Conservation (phyloP, 2,113 vertebrate genomes). For the Chloroceryle aenea region DNA sequence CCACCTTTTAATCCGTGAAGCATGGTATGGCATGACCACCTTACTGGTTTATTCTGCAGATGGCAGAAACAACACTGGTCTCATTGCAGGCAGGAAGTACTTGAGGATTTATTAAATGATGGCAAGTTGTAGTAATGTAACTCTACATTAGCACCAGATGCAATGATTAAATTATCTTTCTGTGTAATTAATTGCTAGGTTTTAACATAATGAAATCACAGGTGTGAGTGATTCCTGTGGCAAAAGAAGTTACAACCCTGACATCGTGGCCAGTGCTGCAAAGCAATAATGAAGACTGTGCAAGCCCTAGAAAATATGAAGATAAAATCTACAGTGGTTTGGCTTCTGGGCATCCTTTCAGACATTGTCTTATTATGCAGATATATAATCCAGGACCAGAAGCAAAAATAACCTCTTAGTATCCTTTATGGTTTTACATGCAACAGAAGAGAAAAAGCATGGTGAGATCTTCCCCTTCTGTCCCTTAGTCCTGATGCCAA, state of each 20-base stretch:
- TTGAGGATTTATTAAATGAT: neutral
- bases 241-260: conserved; percentile 8
- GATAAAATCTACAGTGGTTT: conserved; percentile 8
- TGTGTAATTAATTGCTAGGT: neutral
- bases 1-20: neutral
- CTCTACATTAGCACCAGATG: neutral
- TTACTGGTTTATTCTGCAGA: neutral
- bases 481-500: neutral
- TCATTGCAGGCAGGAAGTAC: neutral
- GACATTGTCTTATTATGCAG: neutral
- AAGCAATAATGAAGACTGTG: neutral
- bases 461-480: neutral
- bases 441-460: neutral
- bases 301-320: neutral
- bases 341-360: conserved; percentile 6
- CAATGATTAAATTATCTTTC: conserved; percentile 8
- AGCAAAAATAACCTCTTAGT: neutral
- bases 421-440: neutral
- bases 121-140: neutral
- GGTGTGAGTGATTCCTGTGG: neutral
- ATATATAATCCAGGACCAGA: neutral
- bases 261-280: neutral
- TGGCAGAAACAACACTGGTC: neutral
- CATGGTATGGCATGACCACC: neutral
- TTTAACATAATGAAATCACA: conserved; percentile 15